Base-by-base conservation (phyloP, 2,113 vertebrate species). In the Osmerus eperlanus region DNA sequence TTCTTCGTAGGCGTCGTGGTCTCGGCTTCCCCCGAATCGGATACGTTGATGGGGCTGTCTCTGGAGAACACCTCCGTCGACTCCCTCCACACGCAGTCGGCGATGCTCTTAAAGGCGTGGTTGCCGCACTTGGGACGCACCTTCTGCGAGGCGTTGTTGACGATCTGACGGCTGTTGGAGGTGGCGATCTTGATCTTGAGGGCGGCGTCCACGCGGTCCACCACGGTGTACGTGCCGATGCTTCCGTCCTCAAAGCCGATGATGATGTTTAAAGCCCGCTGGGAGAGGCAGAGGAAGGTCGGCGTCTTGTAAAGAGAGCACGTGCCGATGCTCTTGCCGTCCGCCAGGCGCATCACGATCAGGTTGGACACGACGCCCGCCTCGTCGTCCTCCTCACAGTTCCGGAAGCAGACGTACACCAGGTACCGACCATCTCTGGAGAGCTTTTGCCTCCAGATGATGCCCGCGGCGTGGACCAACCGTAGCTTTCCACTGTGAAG, bases 131-230 rank as follows among this genome's bases (percentile, higher is more conserved):
- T 98, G 29, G 97, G 96, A 67, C 94, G 92, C 76, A 95, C 93
- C 73, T 94, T 91, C 83, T 97, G 96, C 1, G 95, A 91, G 51
- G 95, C 67, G 0, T 91, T 98, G 90, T 92, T 98, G 90, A 99
- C 97, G 83, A 99, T 97, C 79, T 99, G 97, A 19, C 97, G 95
- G 88, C 97, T 99, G 79, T 98, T 99, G 51, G 97, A 99, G 68
- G 97, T 98, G 83, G 97, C 97, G 7, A 99, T 99, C 88, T 99
- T 99, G 78, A 99, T 99, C 84, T 99, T 99, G 79, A 99, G 89
- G 2, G 97, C 94, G 0, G 97, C 97, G 2, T 99, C 97, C 0
- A 99, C 97, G 0, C 97, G 94, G 79, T 99, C 97, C 76, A 99
- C 97, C 2, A 99, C 97, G 0, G 97, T 99, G 83, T 99, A 99